Percentiles rank a stretch among this genome's conserved stretches.
phyloP scores from a whole-genome alignment of 2,797 vertebrate genomes.

The Remorina albescens region DNA sequence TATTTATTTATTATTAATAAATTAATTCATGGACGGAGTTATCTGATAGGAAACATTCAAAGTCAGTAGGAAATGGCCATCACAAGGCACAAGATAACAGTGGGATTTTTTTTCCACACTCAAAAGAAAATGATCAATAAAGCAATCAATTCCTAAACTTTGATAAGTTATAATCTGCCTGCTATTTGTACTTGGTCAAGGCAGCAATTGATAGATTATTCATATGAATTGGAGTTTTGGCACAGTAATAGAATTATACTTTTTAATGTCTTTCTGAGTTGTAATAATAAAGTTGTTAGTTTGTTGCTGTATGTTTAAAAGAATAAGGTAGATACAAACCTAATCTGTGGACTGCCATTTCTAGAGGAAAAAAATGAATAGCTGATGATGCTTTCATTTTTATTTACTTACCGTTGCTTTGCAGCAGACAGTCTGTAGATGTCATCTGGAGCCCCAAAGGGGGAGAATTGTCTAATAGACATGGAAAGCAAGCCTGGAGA shows the following conservation, averaged over 20 bases:
- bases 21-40: too few relatives aligned
- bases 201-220: not conserved
- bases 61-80: not conserved
- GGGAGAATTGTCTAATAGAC: conserved; percentile 75
- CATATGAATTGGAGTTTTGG: not conserved
- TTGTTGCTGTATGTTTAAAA: too few relatives aligned
- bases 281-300: too few relatives aligned
- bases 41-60: not conserved
- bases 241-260: not conserved
- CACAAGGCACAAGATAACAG: not conserved
- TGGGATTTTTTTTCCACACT: not conserved
- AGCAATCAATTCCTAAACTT: not conserved
- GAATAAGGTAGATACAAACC: too few relatives aligned
- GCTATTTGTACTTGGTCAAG: not conserved
- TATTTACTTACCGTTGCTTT: not conserved
- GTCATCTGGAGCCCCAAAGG: conserved; percentile 69
- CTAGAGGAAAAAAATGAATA: not conserved
- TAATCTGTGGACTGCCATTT: not conserved
- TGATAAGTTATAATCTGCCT: not conserved
- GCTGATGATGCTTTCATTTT: not conserved
- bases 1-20: too few relatives aligned
- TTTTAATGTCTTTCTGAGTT: not conserved
- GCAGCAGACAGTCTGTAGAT: conserved; percentile 52
- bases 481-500: conserved; percentile 86
- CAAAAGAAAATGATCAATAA: not conserved